Evolutionary conservation across 1,140 invertebrate species (phyloP).

Genomic region (Bombus cullumanus): DNA sequence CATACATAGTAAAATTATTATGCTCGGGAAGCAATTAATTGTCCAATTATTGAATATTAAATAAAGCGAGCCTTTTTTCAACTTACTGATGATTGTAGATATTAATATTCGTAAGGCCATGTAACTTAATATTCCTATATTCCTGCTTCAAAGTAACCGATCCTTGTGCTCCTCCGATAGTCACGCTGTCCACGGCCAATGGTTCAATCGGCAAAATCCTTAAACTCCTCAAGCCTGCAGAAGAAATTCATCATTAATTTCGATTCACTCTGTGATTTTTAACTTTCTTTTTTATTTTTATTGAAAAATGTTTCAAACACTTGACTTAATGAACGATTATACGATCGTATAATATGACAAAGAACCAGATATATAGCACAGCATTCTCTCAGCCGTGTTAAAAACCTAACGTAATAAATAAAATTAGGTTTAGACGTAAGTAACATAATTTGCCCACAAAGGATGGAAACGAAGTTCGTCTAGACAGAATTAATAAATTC

Average conservation of each 20-base stretch:
- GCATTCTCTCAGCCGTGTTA: too few species aligned
- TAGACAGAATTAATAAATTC: neutral
- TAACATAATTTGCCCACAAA: too few species aligned
- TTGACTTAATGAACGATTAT: too few species aligned
- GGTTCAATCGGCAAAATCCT: constrained; percentile 83
- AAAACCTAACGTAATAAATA: too few species aligned
- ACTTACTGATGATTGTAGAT: constrained; percentile 62
- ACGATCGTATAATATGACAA: too few species aligned
- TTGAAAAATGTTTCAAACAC: too few species aligned
- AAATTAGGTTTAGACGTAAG: too few species aligned
- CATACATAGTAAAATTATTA: too few species aligned
- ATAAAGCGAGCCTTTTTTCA: neutral
- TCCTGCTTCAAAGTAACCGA: constrained; percentile 84
- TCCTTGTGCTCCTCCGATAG: constrained; percentile 83
- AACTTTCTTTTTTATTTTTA: neutral
- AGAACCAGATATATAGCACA: too few species aligned
- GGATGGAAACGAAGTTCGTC: too few species aligned
- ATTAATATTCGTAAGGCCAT: constrained; percentile 83
- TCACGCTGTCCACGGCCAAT: constrained; percentile 82
- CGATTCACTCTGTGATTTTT: neutral
- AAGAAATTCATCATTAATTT: neutral
- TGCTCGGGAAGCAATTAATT: neutral
- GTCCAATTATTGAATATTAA: neutral
- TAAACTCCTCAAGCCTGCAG: constrained; percentile 68
- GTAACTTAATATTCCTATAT: constrained; percentile 84